These are phyloP conservation scores for Microctenopoma lineatum DNA, from an alignment of 2,797 vertebrate species.

Conservation along the genomic window DNA sequence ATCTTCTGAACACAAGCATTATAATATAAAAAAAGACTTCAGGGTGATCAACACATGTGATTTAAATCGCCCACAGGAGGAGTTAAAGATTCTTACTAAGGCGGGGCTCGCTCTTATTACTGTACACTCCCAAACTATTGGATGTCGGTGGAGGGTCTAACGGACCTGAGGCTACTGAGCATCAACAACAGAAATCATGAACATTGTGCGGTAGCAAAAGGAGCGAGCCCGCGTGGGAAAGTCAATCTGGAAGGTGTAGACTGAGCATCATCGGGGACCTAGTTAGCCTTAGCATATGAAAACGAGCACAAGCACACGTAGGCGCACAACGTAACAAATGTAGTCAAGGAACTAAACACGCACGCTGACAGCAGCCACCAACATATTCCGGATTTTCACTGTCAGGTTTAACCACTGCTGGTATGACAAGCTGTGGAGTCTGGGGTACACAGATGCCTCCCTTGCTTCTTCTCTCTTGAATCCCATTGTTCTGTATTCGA, in stretches of 20 bases:
- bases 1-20: constrained; percentile 58
- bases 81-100: constrained; percentile 24
- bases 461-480: constrained; percentile 26
- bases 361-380: constrained; percentile 17
- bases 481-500: constrained; percentile 48
- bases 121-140: constrained; percentile 56
- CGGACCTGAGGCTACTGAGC: constrained; percentile 9
- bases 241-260: constrained; percentile 35
- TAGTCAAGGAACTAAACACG: constrained; percentile 31
- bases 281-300: constrained; percentile 34
- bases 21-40: constrained; percentile 14
- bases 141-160: constrained; percentile 50
- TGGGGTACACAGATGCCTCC: constrained; percentile 12
- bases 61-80: constrained; percentile 8
- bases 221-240: constrained; percentile 23
- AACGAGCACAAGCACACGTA: constrained; percentile 9
- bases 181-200: constrained; percentile 50
- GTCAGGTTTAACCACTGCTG: constrained; percentile 24
- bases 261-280: constrained; percentile 26
- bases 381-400: constrained; percentile 10
- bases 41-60: constrained; percentile 1
- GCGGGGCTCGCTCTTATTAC: constrained; percentile 34
- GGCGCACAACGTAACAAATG: constrained; percentile 13
- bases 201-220: constrained; percentile 17
- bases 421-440: constrained; percentile 37